A percentile compares a stretch with the other conserved stretches of the same genome.
Evolutionary conservation across 2,113 vertebrate genomes (phyloP).

Genomic region (Heptranchias perlo): DNA sequence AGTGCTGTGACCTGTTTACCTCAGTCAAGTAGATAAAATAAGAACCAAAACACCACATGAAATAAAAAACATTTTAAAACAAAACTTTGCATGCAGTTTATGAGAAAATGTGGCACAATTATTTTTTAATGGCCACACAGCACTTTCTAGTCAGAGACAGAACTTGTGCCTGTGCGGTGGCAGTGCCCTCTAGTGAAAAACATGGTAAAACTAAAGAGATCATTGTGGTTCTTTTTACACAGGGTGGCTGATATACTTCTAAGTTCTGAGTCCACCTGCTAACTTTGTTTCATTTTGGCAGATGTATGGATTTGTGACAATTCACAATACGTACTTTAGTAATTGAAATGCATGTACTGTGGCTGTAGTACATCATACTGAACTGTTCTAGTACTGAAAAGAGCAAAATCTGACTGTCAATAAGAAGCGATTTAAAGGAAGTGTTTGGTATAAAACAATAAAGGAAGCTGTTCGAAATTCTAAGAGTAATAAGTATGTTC

Average conservation of each 20-base stretch:
- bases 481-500: not conserved
- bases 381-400: not conserved
- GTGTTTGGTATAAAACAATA: not conserved
- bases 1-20: not conserved
- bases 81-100: slow-evolving; percentile 48
- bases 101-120: slow-evolving; percentile 49
- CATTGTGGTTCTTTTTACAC: not conserved
- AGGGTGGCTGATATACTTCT: not conserved
- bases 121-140: slow-evolving; percentile 47
- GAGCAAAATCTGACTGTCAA: not conserved
- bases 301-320: not conserved
- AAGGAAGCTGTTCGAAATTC: not conserved
- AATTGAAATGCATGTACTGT: not conserved
- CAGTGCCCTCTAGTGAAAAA: slow-evolving; percentile 89
- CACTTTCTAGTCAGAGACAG: slow-evolving; percentile 17
- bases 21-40: not conserved
- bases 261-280: not conserved
- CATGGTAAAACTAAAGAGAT: slow-evolving; percentile 32
- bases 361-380: not conserved
- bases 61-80: not conserved
- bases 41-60: not conserved
- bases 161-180: slow-evolving; percentile 71
- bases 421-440: not conserved
- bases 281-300: not conserved
- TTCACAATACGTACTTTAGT: not conserved